A percentile compares a stretch with the other conserved stretches of the same genome.
Evolutionary conservation across 2,888 invertebrate species (phyloP).

Genomic region (Autographa gamma): DNA sequence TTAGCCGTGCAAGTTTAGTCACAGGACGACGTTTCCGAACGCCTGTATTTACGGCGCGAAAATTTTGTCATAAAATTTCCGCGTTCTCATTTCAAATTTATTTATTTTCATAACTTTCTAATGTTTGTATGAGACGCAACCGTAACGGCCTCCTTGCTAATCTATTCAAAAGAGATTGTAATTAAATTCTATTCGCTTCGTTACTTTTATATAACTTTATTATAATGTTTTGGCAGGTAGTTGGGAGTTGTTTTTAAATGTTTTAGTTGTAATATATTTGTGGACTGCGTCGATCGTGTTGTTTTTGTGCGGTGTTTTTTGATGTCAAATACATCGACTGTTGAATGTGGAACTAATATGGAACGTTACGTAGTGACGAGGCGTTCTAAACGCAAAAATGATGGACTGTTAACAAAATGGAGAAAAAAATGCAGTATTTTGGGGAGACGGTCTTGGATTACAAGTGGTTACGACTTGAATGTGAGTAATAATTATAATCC

Average conservation of each 20-base stretch:
- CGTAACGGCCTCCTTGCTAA: conserved; percentile 62
- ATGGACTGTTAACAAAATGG: conserved; percentile 81
- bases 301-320: conserved; percentile 37
- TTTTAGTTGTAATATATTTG: conserved; percentile 78
- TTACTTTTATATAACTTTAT: conserved; percentile 80
- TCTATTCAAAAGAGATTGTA: conserved; percentile 71
- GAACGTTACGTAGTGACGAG: conserved; percentile 81
- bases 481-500: conserved; percentile 68
- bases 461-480: conserved; percentile 81
- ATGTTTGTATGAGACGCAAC: conserved; percentile 63
- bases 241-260: conserved; percentile 72
- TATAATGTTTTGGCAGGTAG: conserved; percentile 71
- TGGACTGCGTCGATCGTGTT: conserved; percentile 73
- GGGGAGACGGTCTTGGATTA: conserved; percentile 77
- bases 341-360: conserved; percentile 71
- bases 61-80: conserved; percentile 56
- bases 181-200: conserved; percentile 79
- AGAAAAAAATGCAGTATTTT: conserved; percentile 78
- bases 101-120: conserved; percentile 70
- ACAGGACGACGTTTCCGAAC: conserved; percentile 76
- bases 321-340: conserved; percentile 60
- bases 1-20: conserved; percentile 75
- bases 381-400: conserved; percentile 79
- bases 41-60: conserved; percentile 50
- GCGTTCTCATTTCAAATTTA: conserved; percentile 59